These are phyloP conservation scores for Falco novaeseelandiae DNA, from an alignment of 2,797 vertebrate genomes.

Conservation along the genomic window DNA sequence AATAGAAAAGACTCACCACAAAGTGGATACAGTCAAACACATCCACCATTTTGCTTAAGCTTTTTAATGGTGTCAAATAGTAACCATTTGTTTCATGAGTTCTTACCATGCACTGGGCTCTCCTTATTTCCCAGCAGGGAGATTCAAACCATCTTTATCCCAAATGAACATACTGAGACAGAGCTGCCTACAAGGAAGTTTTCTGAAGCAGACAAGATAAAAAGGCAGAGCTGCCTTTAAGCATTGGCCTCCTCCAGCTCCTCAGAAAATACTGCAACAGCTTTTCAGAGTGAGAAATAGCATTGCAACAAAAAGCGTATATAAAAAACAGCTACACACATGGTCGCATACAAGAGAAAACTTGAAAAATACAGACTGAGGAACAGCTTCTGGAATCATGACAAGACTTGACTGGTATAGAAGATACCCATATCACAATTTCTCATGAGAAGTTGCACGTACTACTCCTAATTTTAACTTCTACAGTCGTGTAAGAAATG, in stretches of 20 bases:
- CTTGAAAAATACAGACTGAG: not conserved
- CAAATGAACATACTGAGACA: not conserved
- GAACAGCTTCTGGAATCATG: not conserved
- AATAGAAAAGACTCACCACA: not conserved
- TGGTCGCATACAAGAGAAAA: not conserved
- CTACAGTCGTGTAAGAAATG: not conserved
- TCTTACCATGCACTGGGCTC: not conserved
- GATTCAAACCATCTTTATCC: not conserved
- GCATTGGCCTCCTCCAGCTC: not conserved
- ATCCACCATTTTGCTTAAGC: not conserved
- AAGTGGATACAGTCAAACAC: not conserved
- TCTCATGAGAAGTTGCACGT: not conserved
- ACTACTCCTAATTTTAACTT: not conserved
- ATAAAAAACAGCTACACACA: not conserved
- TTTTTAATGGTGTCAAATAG: not conserved
- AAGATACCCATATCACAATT: not conserved
- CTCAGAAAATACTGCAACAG: not conserved
- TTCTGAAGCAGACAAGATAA: not conserved
- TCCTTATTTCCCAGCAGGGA: not conserved
- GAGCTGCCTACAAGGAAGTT: not conserved
- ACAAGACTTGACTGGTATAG: not conserved
- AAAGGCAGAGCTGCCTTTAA: not conserved
- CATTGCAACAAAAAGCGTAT: not conserved
- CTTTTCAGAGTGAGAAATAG: not conserved
- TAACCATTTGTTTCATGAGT: not conserved